Base-by-base conservation (phyloP, 2,888 invertebrate genomes). In the Zygogramma bicolorata region DNA sequence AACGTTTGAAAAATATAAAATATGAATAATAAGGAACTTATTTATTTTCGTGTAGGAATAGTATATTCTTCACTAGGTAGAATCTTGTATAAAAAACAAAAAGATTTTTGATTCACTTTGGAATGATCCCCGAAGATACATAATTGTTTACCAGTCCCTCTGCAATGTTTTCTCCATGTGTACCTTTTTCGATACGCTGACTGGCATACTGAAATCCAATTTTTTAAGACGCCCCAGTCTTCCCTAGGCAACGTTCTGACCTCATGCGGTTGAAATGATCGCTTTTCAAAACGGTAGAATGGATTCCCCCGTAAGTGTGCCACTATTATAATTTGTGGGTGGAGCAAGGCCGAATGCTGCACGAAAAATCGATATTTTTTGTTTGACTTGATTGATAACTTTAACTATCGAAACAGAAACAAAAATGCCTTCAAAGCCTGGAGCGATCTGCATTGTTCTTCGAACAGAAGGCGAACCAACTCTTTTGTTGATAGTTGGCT, bases 321-420 rank as follows among this genome's bases (percentile, higher is more conserved):
- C 63, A 49, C 46, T 40, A 46, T 29, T 63, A 67, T 63, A 66
- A 69, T 73, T 69, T 34, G 65, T 73, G 73, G 73, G 73, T 70
- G 73, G 69, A 68, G 70, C 73, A 70, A 73, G 73, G 73, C 65
- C 73, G 65, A 18, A 22, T 22, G 22, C 59, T 40, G 67, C 73
- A 73, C 68, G 73, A 73, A 73, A 73, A 73, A 68, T 40, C 49
- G 34, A 20, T n/a, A 20, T 67, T 40, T 57, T 59, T 59, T 67
- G 40, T 38, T 38, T 22, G 34, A 38, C 34, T 63, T 63, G 63
- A 63, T 63, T 63, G 63, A 63, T 63, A 46, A 49, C 46, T 63
- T 22, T 29, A 29, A 27, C 40, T 22, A 63, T 63, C 18, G 63
- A 18, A 27, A 20, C 25, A 46, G 46, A 46, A 29, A 63, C 46